A percentile compares a stretch with the other conserved stretches of the same genome.
These are phyloP conservation scores for Equus przewalskii DNA, from an alignment of 2,113 vertebrate species.

Conservation along the genomic window DNA sequence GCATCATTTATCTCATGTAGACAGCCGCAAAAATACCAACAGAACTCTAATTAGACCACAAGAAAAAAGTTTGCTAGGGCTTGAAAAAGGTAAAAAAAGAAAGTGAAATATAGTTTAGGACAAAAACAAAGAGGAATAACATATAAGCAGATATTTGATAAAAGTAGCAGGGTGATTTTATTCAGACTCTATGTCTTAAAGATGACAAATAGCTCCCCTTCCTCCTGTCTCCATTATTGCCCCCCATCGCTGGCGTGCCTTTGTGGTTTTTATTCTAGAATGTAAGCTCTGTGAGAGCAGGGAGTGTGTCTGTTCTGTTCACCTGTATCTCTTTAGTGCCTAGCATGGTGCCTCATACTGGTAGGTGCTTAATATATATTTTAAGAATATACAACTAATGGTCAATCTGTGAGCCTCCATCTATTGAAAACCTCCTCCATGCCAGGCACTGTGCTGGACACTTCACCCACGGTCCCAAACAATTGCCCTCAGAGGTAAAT, in stretches of 20 bases:
- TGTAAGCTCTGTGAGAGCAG: not conserved
- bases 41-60: slow-evolving; percentile 35
- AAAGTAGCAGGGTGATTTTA: slow-evolving; percentile 2
- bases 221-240: not conserved
- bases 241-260: not conserved
- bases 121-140: not conserved
- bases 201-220: not conserved
- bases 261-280: not conserved
- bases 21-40: not conserved
- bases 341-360: not conserved
- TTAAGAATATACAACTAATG: not conserved
- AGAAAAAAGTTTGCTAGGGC: not conserved
- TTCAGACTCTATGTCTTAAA: not conserved
- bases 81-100: not conserved
- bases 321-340: not conserved
- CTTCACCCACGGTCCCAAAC: not conserved
- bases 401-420: not conserved
- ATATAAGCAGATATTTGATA: not conserved
- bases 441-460: not conserved
- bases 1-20: not conserved
- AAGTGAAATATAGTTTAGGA: not conserved
- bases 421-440: not conserved
- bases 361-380: not conserved
- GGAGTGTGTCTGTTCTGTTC: not conserved
- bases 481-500: not conserved